Conservation (phyloP, 2,888 invertebrate species). For the Drosophila neutralis region DNA sequence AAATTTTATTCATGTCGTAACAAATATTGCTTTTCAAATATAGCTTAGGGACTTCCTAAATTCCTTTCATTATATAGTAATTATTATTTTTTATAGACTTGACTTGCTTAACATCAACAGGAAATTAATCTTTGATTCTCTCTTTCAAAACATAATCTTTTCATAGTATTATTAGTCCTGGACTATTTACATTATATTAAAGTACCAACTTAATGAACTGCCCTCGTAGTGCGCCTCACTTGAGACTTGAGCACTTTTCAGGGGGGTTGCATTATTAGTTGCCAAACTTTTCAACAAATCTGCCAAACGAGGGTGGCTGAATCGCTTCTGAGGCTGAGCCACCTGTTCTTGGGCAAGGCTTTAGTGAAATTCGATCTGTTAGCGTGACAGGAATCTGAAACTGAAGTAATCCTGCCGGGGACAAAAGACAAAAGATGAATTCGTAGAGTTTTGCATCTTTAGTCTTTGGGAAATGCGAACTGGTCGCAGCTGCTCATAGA, state of each 20-base stretch:
- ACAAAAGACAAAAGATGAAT: slow-evolving; percentile 45
- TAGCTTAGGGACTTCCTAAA: neutral
- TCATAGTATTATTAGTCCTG: neutral
- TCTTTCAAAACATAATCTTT: neutral
- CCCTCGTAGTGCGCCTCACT: slow-evolving; percentile 43
- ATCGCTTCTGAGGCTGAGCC: slow-evolving; percentile 30
- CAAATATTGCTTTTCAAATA: neutral
- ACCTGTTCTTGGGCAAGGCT: slow-evolving; percentile 45
- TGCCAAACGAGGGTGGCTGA: slow-evolving; percentile 34
- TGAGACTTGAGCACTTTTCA: slow-evolving; percentile 44
- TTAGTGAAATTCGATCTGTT: slow-evolving; percentile 54
- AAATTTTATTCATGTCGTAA: neutral
- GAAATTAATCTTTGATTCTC: neutral
- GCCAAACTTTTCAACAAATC: slow-evolving; percentile 52
- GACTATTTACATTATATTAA: neutral
- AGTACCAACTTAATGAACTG: neutral
- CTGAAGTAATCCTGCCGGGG: slow-evolving; percentile 46
- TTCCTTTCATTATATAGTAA: neutral
- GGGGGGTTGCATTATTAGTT: slow-evolving; percentile 64
- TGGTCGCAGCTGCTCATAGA: slow-evolving; percentile 32
- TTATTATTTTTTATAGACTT: neutral
- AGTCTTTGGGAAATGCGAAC: slow-evolving; percentile 24
- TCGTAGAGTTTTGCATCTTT: slow-evolving; percentile 49
- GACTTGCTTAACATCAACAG: neutral
- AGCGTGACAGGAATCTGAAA: slow-evolving; percentile 40